A percentile compares a stretch with the other conserved stretches of the same genome.
Evolutionary conservation across 2,888 invertebrate genomes (phyloP).

Genomic region (Monoplex corrugatus): DNA sequence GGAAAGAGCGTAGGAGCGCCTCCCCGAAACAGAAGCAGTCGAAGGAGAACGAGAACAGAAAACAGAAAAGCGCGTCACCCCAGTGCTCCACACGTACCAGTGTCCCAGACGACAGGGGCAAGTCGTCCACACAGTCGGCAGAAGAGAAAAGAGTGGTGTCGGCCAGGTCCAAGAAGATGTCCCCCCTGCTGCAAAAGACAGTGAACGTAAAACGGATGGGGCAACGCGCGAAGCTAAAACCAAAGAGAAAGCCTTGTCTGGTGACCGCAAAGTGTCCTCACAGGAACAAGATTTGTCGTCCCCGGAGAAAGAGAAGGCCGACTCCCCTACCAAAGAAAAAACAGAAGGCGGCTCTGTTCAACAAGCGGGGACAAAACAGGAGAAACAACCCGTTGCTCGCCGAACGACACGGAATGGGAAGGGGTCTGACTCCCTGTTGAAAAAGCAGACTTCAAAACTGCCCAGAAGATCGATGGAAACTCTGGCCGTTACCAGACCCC

Average conservation of each 20-base stretch:
- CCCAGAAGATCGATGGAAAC: slow-evolving; percentile 11
- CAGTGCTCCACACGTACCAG: not conserved
- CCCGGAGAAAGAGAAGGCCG: slow-evolving; percentile 26
- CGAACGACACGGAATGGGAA: not conserved
- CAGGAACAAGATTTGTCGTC: not conserved
- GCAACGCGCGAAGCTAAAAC: not conserved
- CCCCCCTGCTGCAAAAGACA: not conserved
- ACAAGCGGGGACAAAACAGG: not conserved
- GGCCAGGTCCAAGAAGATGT: not conserved
- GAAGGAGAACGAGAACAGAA: slow-evolving; percentile 48
- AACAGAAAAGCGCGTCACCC: slow-evolving; percentile 43
- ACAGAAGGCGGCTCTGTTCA: not conserved
- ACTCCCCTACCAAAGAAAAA: slow-evolving; percentile 26
- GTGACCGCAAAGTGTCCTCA: not conserved
- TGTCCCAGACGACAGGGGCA: not conserved
- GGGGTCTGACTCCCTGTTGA: not conserved
- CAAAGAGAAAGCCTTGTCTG: not conserved
- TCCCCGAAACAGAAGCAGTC: slow-evolving; percentile 49
- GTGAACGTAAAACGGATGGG: not conserved
- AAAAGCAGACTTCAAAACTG: slow-evolving; percentile 35
- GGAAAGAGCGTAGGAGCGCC: slow-evolving; percentile 18
- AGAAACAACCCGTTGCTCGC: not conserved
- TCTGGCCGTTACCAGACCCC: not conserved
- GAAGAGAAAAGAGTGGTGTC: not conserved
- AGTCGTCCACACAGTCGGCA: not conserved